These are phyloP conservation scores for Chironomus tentans DNA, from an alignment of 2,888 invertebrate genomes.

Conservation along the genomic window DNA sequence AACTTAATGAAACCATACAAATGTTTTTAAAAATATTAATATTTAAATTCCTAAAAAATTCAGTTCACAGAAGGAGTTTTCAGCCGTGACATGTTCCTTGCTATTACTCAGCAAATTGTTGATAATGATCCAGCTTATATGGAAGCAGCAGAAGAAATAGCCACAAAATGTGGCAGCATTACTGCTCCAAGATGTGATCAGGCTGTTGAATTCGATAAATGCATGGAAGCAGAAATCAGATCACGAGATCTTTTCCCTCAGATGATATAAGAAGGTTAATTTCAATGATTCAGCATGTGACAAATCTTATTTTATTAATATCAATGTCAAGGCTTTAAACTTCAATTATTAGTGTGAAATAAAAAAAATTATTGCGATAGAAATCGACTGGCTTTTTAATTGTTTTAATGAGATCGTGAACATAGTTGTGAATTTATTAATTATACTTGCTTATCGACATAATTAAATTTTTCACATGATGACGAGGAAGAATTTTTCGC, in stretches of 20 bases:
- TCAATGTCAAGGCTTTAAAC: neutral
- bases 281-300: neutral
- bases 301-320: neutral
- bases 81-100: neutral
- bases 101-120: slow-evolving; percentile 31
- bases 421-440: no score
- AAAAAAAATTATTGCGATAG: neutral
- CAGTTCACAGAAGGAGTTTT: neutral
- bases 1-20: no score
- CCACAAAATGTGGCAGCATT: slow-evolving; percentile 39
- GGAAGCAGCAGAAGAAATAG: slow-evolving; percentile 39
- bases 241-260: slow-evolving; percentile 34
- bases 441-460: no score
- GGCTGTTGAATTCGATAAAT: slow-evolving; percentile 39
- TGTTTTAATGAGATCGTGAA: no score
- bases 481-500: no score
- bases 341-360: no score
- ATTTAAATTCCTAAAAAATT: slow-evolving; percentile 33
- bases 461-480: no score
- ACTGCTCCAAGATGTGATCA: slow-evolving; percentile 44
- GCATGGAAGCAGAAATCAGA: slow-evolving; percentile 39
- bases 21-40: no score
- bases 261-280: neutral
- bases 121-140: slow-evolving; percentile 39
- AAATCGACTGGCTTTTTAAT: no score